Evolutionary conservation across 2,888 invertebrate species (phyloP).

Genomic region (Plutella xylostella): DNA sequence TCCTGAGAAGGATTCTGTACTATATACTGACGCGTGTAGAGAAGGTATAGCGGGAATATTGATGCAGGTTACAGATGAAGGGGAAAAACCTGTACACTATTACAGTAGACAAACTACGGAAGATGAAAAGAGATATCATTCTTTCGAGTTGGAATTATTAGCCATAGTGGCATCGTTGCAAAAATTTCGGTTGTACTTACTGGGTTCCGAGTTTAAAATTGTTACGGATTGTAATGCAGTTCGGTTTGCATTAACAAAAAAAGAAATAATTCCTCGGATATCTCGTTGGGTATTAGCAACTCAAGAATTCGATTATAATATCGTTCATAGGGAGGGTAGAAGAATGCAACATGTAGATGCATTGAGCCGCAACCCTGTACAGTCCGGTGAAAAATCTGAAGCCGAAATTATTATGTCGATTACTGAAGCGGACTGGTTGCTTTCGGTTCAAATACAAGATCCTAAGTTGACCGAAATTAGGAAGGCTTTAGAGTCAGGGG

Average conservation of each 20-base stretch:
- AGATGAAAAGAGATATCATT: background rate
- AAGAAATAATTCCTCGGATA: background rate
- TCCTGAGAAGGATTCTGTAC: too few species aligned
- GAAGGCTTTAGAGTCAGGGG: conserved; percentile 8
- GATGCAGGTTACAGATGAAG: background rate
- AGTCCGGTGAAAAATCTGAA: too few species aligned
- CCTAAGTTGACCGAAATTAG: background rate
- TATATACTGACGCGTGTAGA: too few species aligned
- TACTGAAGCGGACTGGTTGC: background rate
- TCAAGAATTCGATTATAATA: too few species aligned
- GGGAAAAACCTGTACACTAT: background rate
- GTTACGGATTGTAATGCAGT: background rate
- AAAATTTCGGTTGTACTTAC: background rate
- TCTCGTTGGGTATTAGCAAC: too few species aligned
- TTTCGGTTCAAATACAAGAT: background rate
- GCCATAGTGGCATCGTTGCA: background rate
- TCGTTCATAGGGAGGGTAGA: too few species aligned
- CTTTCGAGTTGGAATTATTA: background rate
- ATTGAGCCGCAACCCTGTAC: too few species aligned
- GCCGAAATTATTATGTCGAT: too few species aligned
- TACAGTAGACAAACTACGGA: background rate
- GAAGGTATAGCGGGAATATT: too few species aligned
- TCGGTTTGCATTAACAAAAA: background rate
- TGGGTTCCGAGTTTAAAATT: background rate
- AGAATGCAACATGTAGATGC: too few species aligned